These are phyloP conservation scores for Pseudomyrmex flavicornis DNA, from an alignment of 1,140 invertebrate species.

Conservation along the genomic window DNA sequence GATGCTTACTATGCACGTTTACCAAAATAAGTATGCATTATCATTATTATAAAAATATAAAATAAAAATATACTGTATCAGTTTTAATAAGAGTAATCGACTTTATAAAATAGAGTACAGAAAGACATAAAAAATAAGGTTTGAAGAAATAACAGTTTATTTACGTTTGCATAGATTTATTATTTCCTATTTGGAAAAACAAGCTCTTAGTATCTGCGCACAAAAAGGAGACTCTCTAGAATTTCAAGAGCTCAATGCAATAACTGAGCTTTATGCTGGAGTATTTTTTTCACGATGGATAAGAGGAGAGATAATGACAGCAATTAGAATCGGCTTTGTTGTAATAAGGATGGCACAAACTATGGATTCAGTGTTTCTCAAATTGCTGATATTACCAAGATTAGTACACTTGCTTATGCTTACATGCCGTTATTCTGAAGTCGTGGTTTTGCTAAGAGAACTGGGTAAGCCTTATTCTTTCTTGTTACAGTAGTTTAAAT, in stretches of 20 bases:
- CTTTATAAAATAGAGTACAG: too few relatives aligned
- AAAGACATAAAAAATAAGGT: not conserved
- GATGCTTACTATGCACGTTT: constrained; percentile 79
- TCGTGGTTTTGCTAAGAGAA: constrained; percentile 80
- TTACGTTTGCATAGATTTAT: constrained; percentile 62
- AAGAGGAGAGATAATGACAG: constrained; percentile 78
- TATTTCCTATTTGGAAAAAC: constrained; percentile 70
- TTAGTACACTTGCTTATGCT: constrained; percentile 80
- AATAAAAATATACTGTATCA: too few relatives aligned
- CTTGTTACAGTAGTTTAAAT: too few relatives aligned
- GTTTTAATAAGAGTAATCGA: too few relatives aligned
- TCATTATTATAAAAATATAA: too few relatives aligned
- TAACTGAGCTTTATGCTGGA: constrained; percentile 83
- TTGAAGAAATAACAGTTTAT: not conserved
- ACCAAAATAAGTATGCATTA: constrained; percentile 65
- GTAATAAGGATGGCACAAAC: constrained; percentile 79
- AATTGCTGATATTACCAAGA: constrained; percentile 81
- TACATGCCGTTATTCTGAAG: constrained; percentile 79
- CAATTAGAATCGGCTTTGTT: constrained; percentile 82
- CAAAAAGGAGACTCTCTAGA: constrained; percentile 80
- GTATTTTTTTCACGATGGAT: constrained; percentile 84
- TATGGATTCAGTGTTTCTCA: constrained; percentile 76
- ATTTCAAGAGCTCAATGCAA: constrained; percentile 81
- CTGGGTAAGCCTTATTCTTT: constrained; percentile 72
- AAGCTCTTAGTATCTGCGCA: constrained; percentile 79